These are phyloP conservation scores for Zygogramma bicolorata DNA, from an alignment of 2,888 invertebrate species.

Conservation along the genomic window DNA sequence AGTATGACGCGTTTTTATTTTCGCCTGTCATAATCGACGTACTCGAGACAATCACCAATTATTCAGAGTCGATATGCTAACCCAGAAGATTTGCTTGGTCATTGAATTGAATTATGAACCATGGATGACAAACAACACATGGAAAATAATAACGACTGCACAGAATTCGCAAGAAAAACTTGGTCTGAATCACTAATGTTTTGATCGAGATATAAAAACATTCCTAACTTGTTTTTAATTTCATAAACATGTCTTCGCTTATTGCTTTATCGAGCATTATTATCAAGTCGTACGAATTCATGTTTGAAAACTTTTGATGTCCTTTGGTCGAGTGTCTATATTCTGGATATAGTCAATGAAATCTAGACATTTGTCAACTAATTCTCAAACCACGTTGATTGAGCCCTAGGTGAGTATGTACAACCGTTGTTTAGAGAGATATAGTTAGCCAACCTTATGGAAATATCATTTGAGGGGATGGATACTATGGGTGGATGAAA, in stretches of 20 bases:
- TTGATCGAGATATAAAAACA: background rate
- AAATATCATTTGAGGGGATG: too few species aligned
- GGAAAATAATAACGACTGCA: background rate
- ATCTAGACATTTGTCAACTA: too few species aligned
- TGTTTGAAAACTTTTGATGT: background rate
- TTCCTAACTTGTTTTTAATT: constrained; percentile 4
- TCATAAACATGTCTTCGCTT: background rate
- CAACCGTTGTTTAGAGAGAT: too few species aligned
- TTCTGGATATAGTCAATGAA: too few species aligned
- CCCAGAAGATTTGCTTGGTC: background rate
- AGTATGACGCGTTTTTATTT: background rate
- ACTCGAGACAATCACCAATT: background rate
- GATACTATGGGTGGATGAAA: too few species aligned
- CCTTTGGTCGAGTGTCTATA: too few species aligned
- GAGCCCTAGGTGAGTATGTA: too few species aligned
- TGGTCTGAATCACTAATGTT: background rate
- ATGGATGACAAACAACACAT: background rate
- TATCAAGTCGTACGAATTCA: background rate
- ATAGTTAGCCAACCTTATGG: too few species aligned
- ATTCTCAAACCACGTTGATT: too few species aligned
- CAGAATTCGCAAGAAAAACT: background rate
- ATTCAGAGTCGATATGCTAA: background rate
- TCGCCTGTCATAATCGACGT: background rate
- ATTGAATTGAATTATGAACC: background rate
- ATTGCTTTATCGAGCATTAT: background rate